Evolutionary conservation across 2,888 invertebrate species (phyloP), one percentile per base, ranked within the genome.

Genomic region (Drosophila subsilvestris): DNA sequence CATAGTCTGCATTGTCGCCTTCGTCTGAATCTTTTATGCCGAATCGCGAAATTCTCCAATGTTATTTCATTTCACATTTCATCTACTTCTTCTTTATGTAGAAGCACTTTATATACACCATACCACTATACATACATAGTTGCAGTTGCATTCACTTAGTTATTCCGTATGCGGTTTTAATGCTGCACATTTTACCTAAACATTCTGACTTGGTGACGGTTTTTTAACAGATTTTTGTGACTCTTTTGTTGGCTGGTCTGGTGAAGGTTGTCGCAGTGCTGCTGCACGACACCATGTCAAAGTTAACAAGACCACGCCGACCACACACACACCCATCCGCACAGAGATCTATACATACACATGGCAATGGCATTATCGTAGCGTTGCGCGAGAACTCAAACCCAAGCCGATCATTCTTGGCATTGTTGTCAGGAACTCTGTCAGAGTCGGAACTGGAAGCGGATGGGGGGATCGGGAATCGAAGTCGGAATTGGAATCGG

Each of bases 191-290:
- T 67, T 80, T 60, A 56, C 67, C 67, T 69, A 59, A 54, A 69
- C 80, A 80, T 60, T 71, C 72, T 61, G 72, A 37, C 49, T 44
- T 22, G 60, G 47, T 25, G 8, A 22, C 22, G 56, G 69, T 66
- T 66, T 66, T 69, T 66, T 68, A 14, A 5, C 20, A 18, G n/a
- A 10, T 12, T 10, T 18, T 48, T 12, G 12, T 22, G 20, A 25
- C 61, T 37, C 60, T 25, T 61, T 61, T 61, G 37, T n/a, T 18
- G 44, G 14, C 18, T 42, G 55, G 17, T 18, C 51, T 37, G 54
- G 27, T 37, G 67, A 67, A 67, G 67, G 67, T 67, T 67, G 67
- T 47, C 61, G 51, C 54, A 55, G 17, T 17, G 12, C 37, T 17
- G 12, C 37, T 14, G 37, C 14, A 14, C 37, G 14, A 37, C 42